Percentiles rank a stretch among this genome's conserved stretches.
Evolutionary conservation across 2,113 vertebrate genomes (phyloP).

Genomic region (Chaenogobius annularis): DNA sequence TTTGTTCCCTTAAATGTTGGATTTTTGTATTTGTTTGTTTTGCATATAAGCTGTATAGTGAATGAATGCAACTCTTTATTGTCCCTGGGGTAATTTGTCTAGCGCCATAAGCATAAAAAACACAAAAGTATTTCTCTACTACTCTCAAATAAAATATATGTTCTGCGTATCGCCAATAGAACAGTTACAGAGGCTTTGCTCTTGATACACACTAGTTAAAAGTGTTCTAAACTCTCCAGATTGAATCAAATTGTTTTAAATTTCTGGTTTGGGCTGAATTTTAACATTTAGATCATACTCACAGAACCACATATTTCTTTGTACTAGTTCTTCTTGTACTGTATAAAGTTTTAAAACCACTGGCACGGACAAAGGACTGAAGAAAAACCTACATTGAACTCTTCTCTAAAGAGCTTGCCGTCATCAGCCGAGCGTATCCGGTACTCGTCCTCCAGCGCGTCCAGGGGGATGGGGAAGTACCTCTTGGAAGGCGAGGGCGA

Average conservation of each 20-base stretch:
- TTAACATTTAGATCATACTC: not conserved
- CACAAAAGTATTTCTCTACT: not conserved
- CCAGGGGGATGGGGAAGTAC: slow-evolving; percentile 87
- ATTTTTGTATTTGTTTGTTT: too few species aligned
- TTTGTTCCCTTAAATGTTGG: too few species aligned
- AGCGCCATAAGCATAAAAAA: too few species aligned
- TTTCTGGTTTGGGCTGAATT: not conserved
- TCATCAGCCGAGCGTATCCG: slow-evolving; percentile 87
- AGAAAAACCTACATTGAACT: slow-evolving; percentile 85
- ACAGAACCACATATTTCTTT: not conserved
- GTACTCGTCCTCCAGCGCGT: slow-evolving; percentile 87
- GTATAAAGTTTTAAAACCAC: not conserved
- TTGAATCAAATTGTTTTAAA: not conserved
- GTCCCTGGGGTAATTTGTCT: too few species aligned
- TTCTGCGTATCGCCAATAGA: not conserved
- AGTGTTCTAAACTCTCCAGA: too few species aligned
- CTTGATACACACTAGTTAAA: too few species aligned
- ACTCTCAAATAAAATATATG: too few species aligned
- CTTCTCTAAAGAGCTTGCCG: slow-evolving; percentile 90
- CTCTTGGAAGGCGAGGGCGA: slow-evolving; percentile 89
- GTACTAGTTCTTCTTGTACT: not conserved
- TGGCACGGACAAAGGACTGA: not conserved
- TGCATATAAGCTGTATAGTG: not conserved
- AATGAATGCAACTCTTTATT: not conserved
- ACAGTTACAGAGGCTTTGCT: too few species aligned